Evolutionary conservation across 2,113 vertebrate genomes (phyloP).

Genomic region (Helogale parvula): DNA sequence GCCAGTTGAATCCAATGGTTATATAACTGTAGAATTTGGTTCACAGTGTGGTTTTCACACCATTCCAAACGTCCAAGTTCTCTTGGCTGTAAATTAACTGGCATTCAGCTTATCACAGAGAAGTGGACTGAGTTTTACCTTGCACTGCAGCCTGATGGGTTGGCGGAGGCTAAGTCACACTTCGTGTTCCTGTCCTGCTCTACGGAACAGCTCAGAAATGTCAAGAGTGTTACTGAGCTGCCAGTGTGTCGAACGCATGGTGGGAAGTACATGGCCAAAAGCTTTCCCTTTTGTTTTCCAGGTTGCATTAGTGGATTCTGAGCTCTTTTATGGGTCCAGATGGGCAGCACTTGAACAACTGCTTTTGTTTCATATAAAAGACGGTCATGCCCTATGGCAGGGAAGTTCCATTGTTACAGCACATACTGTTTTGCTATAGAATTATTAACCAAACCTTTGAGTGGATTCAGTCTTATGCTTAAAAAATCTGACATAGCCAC

Average conservation of each 20-base stretch:
- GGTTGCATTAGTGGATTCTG: not conserved
- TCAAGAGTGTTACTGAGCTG: not conserved
- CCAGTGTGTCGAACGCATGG: not conserved
- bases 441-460: not conserved
- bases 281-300: not conserved
- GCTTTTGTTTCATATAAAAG: constrained; percentile 29
- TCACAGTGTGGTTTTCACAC: not conserved
- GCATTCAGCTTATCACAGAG: not conserved
- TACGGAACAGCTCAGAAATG: not conserved
- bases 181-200: not conserved
- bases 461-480: not conserved
- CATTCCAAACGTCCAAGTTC: not conserved
- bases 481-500: not conserved
- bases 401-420: not conserved
- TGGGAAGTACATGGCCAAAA: not conserved
- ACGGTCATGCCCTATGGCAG: not conserved
- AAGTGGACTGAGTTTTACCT: not conserved
- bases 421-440: not conserved
- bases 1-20: not conserved
- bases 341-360: not conserved
- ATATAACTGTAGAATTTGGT: not conserved
- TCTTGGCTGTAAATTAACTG: not conserved
- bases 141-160: not conserved
- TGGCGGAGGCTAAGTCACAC: not conserved
- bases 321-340: not conserved